Evolutionary conservation across 2,113 vertebrate genomes (phyloP), one percentile per base, ranked within the genome.

Genomic region (Corythaixoides concolor): DNA sequence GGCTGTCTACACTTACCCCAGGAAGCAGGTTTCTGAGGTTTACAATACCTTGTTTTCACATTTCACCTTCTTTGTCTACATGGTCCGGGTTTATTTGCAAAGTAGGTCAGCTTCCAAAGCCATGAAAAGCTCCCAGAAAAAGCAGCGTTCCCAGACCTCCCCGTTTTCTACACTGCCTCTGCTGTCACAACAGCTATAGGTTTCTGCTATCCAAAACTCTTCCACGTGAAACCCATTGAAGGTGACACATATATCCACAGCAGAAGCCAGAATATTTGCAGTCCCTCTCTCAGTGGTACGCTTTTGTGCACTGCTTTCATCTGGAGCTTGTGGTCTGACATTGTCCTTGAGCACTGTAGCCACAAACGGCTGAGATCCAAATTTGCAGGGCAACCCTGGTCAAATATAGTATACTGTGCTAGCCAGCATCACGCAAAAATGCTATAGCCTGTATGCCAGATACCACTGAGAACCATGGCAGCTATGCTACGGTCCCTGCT

Each of bases 371-470:
- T 5, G 6, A 81, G 30, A 60, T 45, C 19, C 30, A 68, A 24
- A 64, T 79, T 43, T 60, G 5, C 11, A 30, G 82, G 66, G 43
- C 2, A 82, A 11, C 16, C 8, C 39, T 24, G 69, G 28, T 32
- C 30, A 93, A 63, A 74, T 13, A 22, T 12, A 35, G 5, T 17
- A 14, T 6, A 17, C 6, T 59, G 52, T 60, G 35, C 22, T 23
- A 74, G 47, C 15, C 64, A 87, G 23, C 33, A 20, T 79, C 35
- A 20, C 2, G 33, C 33, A 62, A 27, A 64, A 58, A 56, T 2
- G 0, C 9, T 67, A 8, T 10, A 18, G 33, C 3, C 39, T 2
- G 0, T 59, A 8, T 56, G 18, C 33, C 43, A 85, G 43, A n/a
- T 37, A 79, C 20, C 12, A 27, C 56, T 23, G 35, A 72, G 32